These are phyloP conservation scores for Electrona antarctica DNA, from an alignment of 2,113 vertebrate genomes.

Conservation along the genomic window DNA sequence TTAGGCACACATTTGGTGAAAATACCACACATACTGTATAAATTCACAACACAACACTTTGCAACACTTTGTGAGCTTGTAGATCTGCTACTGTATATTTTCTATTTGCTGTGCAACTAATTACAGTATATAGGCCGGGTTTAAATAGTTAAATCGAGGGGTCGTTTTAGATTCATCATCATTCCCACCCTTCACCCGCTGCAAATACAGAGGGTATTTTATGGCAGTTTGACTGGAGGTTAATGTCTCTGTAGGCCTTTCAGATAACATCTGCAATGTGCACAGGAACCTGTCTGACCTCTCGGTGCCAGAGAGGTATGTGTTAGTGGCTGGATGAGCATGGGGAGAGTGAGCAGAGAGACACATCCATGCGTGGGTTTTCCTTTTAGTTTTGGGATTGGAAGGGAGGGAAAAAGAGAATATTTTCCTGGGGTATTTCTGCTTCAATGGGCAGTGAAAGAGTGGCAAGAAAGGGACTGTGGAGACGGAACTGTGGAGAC, in stretches of 20 bases:
- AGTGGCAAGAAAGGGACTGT: too few species aligned
- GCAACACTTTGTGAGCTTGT: too few species aligned
- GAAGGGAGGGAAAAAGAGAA: background rate
- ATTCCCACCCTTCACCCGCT: conserved; percentile 27
- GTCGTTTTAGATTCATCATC: conserved; percentile 6
- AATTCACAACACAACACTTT: too few species aligned
- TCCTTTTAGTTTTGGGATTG: conserved; percentile 1
- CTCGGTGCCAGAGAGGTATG: conserved; percentile 4
- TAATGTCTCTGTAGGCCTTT: conserved; percentile 40
- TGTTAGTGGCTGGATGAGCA: conserved; percentile 21
- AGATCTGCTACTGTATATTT: too few species aligned
- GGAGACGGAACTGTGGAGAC: too few species aligned
- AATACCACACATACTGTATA: too few species aligned
- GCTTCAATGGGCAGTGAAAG: too few species aligned
- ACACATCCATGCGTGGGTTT: background rate
- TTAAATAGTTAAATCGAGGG: too few species aligned
- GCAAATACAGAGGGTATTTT: conserved; percentile 39
- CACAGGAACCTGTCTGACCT: conserved; percentile 50
- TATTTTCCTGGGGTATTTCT: too few species aligned
- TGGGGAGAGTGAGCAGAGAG: conserved; percentile 15
- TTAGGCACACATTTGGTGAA: too few species aligned
- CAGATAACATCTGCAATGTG: conserved; percentile 61
- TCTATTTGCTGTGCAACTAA: too few species aligned
- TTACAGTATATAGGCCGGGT: too few species aligned
- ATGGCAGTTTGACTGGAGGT: conserved; percentile 42